A percentile compares a stretch with the other conserved stretches of the same genome.
Evolutionary conservation across 2,888 invertebrate genomes (phyloP).

Genomic region (Hybos culiciformis): DNA sequence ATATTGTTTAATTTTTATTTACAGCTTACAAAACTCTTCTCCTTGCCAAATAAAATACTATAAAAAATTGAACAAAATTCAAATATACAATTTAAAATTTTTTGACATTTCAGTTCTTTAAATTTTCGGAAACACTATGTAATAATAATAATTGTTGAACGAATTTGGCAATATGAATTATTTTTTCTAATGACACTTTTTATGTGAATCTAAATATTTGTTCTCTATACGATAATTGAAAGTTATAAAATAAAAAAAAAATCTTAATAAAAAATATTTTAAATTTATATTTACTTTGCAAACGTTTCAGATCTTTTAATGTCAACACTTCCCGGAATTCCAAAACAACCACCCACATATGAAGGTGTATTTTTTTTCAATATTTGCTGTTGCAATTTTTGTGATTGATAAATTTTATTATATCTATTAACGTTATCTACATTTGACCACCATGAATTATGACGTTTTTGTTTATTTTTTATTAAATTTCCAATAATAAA

Average conservation of each 20-base stretch:
- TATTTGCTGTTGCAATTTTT: constrained; percentile 2
- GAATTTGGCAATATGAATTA: too few species aligned
- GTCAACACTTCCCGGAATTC: constrained; percentile 16
- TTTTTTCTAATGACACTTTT: too few species aligned
- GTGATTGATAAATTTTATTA: neutral
- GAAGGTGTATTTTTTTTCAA: neutral
- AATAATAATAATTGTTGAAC: too few species aligned
- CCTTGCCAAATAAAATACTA: too few species aligned
- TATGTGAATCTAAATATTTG: neutral
- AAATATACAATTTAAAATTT: too few species aligned
- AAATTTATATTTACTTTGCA: constrained; percentile 18
- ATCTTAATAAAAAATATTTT: constrained; percentile 2
- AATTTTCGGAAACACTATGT: too few species aligned
- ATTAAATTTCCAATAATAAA: neutral
- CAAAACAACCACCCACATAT: constrained; percentile 22
- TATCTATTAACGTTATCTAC: constrained; percentile 2
- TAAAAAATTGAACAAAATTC: too few species aligned
- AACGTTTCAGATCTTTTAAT: constrained; percentile 19
- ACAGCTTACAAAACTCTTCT: too few species aligned
- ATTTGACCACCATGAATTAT: constrained; percentile 15
- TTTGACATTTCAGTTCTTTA: too few species aligned
- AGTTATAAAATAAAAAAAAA: neutral
- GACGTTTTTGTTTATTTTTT: constrained; percentile 12
- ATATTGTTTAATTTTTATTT: too few species aligned
- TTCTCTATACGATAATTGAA: neutral